phyloP scores from a whole-genome alignment of 2,888 invertebrate species.

The Bombylius major region DNA sequence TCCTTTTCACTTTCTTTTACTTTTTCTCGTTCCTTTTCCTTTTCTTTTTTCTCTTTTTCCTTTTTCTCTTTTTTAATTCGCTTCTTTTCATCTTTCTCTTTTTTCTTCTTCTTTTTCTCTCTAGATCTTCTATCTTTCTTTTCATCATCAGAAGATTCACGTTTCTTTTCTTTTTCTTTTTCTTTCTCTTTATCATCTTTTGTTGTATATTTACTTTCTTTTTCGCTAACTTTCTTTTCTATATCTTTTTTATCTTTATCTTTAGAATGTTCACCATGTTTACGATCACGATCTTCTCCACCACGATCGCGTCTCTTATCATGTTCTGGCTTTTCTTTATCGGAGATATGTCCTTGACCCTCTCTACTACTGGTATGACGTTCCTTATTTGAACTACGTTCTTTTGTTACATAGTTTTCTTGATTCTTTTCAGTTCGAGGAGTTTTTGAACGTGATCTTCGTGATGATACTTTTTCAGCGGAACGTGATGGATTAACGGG shows the following conservation, averaged over 20 bases:
- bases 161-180: slow-evolving; percentile 17
- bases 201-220: slow-evolving; percentile 31
- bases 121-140: slow-evolving; percentile 32
- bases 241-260: slow-evolving; percentile 12
- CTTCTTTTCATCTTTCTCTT: slow-evolving; percentile 44
- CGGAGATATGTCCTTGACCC: slow-evolving; percentile 30
- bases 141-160: slow-evolving; percentile 21
- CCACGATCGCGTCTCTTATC: slow-evolving; percentile 26
- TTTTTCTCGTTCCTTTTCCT: slow-evolving; percentile 15
- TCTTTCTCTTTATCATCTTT: slow-evolving; percentile 23
- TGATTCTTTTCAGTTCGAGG: slow-evolving; percentile 3
- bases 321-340: slow-evolving; percentile 14
- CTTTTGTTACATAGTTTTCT: slow-evolving; percentile 17
- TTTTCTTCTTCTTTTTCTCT: slow-evolving; percentile 40
- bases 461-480: background rate
- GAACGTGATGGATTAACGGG: background rate
- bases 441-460: slow-evolving; percentile 9
- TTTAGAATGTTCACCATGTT: slow-evolving; percentile 15
- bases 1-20: slow-evolving; percentile 16
- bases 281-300: slow-evolving; percentile 10
- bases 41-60: slow-evolving; percentile 14
- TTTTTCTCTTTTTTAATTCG: slow-evolving; percentile 19
- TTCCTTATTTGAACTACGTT: slow-evolving; percentile 14
- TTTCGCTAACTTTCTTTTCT: slow-evolving; percentile 11
- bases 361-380: slow-evolving; percentile 18